Evolutionary conservation across 2,113 vertebrate genomes (phyloP).

Genomic region (Chloropsis cyanopogon): DNA sequence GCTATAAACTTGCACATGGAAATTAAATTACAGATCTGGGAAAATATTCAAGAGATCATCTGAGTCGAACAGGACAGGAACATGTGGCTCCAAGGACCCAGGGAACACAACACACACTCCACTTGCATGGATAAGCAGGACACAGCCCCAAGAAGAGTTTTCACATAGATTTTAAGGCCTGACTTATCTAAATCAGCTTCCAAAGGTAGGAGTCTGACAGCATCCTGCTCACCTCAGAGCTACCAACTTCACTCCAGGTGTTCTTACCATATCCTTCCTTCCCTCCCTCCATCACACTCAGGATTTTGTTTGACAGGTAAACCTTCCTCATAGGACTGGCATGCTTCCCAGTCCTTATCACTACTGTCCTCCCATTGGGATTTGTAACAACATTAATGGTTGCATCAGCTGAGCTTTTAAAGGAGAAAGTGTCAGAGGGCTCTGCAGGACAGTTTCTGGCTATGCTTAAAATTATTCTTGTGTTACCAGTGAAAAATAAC

Average conservation of each 20-base stretch:
- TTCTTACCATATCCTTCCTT: neutral
- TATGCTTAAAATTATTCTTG: neutral
- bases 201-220: neutral
- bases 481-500: neutral
- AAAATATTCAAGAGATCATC: slow-evolving; percentile 26
- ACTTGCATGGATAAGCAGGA: neutral
- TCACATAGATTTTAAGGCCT: neutral
- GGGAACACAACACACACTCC: neutral
- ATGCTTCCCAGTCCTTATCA: neutral
- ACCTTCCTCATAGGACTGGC: neutral
- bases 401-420: neutral
- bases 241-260: neutral
- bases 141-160: neutral
- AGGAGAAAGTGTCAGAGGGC: neutral
- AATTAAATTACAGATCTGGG: slow-evolving; percentile 22
- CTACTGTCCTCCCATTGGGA: neutral
- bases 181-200: neutral
- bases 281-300: neutral
- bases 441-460: neutral
- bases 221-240: neutral
- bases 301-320: neutral
- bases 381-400: neutral
- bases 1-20: neutral
- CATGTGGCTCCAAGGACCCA: neutral
- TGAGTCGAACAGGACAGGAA: neutral